Evolutionary conservation across 2,888 invertebrate species (phyloP).

Genomic region (Calameuta filiformis): DNA sequence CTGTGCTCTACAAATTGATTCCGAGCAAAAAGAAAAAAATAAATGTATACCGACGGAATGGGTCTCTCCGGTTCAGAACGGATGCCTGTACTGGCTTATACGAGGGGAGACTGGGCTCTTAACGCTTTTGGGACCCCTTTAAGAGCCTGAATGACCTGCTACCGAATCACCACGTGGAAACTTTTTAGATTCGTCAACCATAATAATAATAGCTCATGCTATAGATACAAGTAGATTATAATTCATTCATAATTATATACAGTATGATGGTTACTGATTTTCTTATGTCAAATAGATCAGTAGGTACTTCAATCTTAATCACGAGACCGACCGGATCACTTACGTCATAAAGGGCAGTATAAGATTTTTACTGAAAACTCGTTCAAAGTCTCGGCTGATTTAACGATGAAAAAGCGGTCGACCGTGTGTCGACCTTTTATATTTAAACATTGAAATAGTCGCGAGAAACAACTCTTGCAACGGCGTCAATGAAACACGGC

Average conservation of each 20-base stretch:
- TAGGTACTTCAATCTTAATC: background rate
- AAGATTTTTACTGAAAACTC: background rate
- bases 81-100: conserved; percentile 25
- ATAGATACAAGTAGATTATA: background rate
- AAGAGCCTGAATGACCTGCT: conserved; percentile 15
- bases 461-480: background rate
- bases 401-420: background rate
- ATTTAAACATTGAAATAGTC: background rate
- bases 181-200: background rate
- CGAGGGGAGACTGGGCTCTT: background rate
- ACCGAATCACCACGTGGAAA: background rate
- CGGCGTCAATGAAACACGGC: background rate
- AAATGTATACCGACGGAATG: conserved; percentile 21
- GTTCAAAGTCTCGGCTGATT: background rate
- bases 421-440: background rate
- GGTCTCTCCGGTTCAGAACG: conserved; percentile 33
- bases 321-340: background rate
- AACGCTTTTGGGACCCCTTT: conserved; percentile 28
- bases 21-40: conserved; percentile 43
- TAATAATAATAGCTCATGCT: background rate
- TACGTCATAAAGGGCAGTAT: background rate
- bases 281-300: background rate
- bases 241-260: background rate
- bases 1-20: conserved; percentile 55
- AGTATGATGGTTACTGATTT: background rate